phyloP scores from a whole-genome alignment of 2,888 invertebrate species.

The Drosophila imparisetae region DNA sequence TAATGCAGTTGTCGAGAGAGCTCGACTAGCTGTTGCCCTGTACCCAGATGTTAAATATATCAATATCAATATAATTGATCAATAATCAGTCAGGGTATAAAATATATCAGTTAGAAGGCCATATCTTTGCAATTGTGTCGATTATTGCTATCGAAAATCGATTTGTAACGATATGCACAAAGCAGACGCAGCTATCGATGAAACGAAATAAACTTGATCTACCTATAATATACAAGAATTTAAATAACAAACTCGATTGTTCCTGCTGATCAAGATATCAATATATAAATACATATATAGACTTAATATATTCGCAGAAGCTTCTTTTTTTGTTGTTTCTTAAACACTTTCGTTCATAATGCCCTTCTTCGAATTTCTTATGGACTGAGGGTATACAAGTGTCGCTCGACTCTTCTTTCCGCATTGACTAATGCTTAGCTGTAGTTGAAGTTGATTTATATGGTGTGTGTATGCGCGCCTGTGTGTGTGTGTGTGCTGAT shows the following conservation, averaged over 20 bases:
- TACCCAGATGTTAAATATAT: background rate
- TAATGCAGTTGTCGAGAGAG: background rate
- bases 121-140: background rate
- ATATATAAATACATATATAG: background rate
- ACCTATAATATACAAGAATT: background rate
- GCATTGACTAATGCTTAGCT: slow-evolving; percentile 38
- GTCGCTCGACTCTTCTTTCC: background rate
- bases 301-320: background rate
- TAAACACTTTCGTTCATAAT: background rate
- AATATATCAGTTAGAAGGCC: background rate
- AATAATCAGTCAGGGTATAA: background rate
- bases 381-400: background rate
- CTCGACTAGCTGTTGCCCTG: background rate
- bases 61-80: background rate
- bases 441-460: slow-evolving; percentile 48
- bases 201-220: background rate
- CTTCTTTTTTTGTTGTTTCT: background rate
- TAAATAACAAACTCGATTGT: background rate
- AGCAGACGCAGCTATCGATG: background rate
- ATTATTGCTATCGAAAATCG: background rate
- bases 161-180: background rate
- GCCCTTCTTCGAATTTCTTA: no score
- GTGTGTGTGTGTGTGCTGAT: background rate
- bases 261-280: background rate
- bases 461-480: background rate